A percentile compares a stretch with the other conserved stretches of the same genome.
Evolutionary conservation across 2,888 invertebrate genomes (phyloP).

Genomic region (Brachyopa scutellaris): DNA sequence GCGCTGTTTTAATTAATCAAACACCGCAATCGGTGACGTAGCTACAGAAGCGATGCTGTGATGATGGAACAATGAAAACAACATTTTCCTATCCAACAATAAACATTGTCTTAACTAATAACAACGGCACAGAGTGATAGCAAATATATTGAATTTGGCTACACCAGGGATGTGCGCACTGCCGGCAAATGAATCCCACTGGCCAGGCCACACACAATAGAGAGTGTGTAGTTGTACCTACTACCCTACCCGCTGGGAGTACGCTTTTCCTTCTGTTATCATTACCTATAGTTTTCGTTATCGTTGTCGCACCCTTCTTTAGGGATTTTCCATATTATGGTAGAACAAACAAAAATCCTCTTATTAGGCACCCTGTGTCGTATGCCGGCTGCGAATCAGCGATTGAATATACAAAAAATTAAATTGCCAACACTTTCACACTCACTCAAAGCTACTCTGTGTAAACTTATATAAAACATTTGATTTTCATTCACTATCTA

Average conservation of each 20-base stretch:
- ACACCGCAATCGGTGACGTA: constrained; percentile 58
- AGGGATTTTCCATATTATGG: neutral
- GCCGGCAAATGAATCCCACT: constrained; percentile 39
- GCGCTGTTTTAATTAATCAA: constrained; percentile 70
- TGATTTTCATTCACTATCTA: constrained; percentile 78
- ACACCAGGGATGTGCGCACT: constrained; percentile 67
- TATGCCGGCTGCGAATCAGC: constrained; percentile 58
- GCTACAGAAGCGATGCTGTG: constrained; percentile 11
- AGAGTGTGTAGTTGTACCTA: constrained; percentile 19
- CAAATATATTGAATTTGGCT: constrained; percentile 69
- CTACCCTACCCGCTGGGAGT: neutral
- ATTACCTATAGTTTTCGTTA: neutral
- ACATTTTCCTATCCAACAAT: constrained; percentile 58
- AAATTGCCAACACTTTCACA: too few species aligned
- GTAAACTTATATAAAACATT: constrained; percentile 74
- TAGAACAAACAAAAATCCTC: neutral
- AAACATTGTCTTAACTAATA: constrained; percentile 43
- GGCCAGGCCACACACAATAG: constrained; percentile 30
- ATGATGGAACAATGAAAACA: constrained; percentile 49
- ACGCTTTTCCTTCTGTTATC: constrained; percentile 20
- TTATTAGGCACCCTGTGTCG: constrained; percentile 39
- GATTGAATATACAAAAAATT: too few species aligned
- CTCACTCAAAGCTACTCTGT: constrained; percentile 32
- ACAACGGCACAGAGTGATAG: constrained; percentile 1
- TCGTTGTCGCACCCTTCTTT: constrained; percentile 17